These are phyloP conservation scores for Pinctada fucata DNA, from an alignment of 2,888 invertebrate species.

Conservation along the genomic window DNA sequence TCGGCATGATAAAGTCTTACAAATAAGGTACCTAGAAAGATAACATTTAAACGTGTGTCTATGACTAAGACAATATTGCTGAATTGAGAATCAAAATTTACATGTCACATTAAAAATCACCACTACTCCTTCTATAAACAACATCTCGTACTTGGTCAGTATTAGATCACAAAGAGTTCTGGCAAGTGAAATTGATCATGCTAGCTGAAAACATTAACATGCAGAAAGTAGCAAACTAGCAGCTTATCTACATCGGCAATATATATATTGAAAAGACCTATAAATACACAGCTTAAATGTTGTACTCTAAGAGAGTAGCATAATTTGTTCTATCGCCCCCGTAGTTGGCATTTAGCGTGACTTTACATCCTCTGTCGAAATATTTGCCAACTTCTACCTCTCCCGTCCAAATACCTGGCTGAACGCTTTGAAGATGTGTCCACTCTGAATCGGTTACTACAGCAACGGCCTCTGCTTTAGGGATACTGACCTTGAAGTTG, in stretches of 20 bases:
- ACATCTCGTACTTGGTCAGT: too few relatives aligned
- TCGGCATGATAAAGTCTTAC: too few relatives aligned
- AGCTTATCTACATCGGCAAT: neutral
- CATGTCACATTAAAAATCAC: too few relatives aligned
- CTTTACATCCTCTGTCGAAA: conserved; percentile 66
- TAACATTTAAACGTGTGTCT: too few relatives aligned
- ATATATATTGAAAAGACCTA: neutral
- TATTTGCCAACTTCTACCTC: conserved; percentile 65
- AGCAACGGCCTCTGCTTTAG: conserved; percentile 74
- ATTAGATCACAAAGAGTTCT: too few relatives aligned
- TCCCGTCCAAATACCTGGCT: conserved; percentile 71
- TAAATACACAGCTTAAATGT: conserved; percentile 11
- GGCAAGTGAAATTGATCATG: too few relatives aligned
- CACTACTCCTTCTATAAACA: too few relatives aligned
- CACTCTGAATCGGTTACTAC: conserved; percentile 75
- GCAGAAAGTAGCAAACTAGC: neutral
- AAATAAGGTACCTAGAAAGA: too few relatives aligned
- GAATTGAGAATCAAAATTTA: too few relatives aligned
- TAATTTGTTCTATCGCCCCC: conserved; percentile 74
- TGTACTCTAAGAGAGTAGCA: conserved; percentile 75
- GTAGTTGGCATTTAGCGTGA: conserved; percentile 75
- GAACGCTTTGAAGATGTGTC: conserved; percentile 71
- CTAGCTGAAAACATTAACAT: too few relatives aligned
- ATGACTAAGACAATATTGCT: too few relatives aligned
- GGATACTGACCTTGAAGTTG: conserved; percentile 71